Percentiles rank a stretch among this genome's conserved stretches.
phyloP scores from a whole-genome alignment of 1,140 invertebrate species.

The Drosophila bocki region DNA sequence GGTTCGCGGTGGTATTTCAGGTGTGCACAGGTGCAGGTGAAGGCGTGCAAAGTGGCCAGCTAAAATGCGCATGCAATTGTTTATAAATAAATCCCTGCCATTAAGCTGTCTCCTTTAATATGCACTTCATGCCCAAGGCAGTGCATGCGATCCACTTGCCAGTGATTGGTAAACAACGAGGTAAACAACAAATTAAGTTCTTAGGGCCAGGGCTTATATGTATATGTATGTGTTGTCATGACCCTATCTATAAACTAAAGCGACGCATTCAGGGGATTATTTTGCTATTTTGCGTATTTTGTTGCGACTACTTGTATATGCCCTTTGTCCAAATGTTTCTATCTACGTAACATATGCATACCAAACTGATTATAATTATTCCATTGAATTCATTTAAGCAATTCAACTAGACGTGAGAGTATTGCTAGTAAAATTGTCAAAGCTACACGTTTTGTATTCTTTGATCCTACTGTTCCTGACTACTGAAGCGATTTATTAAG shows the following conservation, averaged over 20 bases:
- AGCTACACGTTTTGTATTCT: not conserved
- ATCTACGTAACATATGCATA: not conserved
- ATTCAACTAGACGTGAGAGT: not conserved
- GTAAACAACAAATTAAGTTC: constrained; percentile 15
- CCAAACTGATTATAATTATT: not conserved
- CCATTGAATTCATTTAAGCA: not conserved
- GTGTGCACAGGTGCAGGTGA: constrained; percentile 17
- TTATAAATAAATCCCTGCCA: constrained; percentile 44
- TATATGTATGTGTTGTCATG: not conserved
- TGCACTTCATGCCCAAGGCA: constrained; percentile 16
- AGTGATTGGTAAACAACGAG: constrained; percentile 16
- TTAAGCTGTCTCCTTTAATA: constrained; percentile 34
- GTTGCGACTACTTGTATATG: not conserved
- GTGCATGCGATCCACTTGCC: constrained; percentile 19
- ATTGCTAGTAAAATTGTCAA: not conserved
- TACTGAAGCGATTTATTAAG: not conserved
- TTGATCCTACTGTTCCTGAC: not conserved
- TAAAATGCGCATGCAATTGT: constrained; percentile 43
- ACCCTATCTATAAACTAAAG: not conserved
- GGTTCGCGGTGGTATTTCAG: not conserved
- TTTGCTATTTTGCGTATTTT: not conserved
- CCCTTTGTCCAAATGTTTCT: not conserved
- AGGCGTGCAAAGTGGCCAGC: constrained; percentile 39
- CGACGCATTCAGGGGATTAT: not conserved
- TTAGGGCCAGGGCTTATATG: not conserved